Evolutionary conservation across 2,888 invertebrate species (phyloP), one percentile per base, ranked within the genome.

Genomic region (Schizaphis graminum): DNA sequence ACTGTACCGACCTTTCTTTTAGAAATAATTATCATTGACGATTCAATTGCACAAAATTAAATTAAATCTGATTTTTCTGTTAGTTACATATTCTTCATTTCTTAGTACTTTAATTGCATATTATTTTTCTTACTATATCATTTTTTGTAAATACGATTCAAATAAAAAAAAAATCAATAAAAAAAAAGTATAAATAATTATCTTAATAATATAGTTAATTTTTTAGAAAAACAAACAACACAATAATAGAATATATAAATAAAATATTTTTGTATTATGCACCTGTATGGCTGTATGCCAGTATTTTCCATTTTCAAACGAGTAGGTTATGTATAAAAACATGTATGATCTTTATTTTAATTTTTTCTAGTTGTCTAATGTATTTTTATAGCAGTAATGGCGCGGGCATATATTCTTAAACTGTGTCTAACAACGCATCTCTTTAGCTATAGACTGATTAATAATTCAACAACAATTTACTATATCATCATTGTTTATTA

Each of bases 381-480:
- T 44, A 56, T 91, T 57, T 86, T 85, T 91, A 85, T 91, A 92
- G 61, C 35, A 21, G 10, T 57, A 26, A 91, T 24, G 26, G 41
- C 8, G 8, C 35, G 44, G 44, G 56, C 57, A 57, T 44, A 44
- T 44, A 84, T 57, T 44, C 11, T 85, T 44, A 91, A 85, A 26
- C 44, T 21, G n/a, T 28, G 44, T 41, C 53, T 77, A 84, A 53
- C 8, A 41, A 47, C 24, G 7, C n/a, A 57, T n/a, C 21, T 24
- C 85, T 24, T 91, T 28, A 24, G 21, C 24, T 77, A 77, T 41
- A 35, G 11, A 57, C 24, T 5, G 86, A 92, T 92, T 61, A 92
- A 92, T 92, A 87, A 87, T 92, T 92, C 35, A 87, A 87, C 35
- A 87, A 87, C 28, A 24, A 7, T 47, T 47, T 47, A 87, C 35